Conservation (phyloP, 2,888 invertebrate genomes). For the Lordiphosa andalusiaca region DNA sequence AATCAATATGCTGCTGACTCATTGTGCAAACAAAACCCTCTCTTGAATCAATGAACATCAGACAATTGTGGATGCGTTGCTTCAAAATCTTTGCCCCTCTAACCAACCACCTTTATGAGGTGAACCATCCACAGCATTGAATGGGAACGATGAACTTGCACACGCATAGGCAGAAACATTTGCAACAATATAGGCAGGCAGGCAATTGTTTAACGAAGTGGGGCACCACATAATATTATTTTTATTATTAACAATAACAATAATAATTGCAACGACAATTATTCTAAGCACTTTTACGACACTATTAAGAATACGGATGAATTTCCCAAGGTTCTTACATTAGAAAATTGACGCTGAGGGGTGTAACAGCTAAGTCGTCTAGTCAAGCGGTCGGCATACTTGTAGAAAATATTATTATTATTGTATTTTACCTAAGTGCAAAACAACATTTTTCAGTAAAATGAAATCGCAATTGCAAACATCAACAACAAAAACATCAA, state of each 20-base stretch:
- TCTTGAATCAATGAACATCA: too few relatives aligned
- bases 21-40: neutral
- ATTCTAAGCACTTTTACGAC: slow-evolving; percentile 60
- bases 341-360: too few relatives aligned
- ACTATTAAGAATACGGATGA: slow-evolving; percentile 41
- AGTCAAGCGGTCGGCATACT: slow-evolving; percentile 7
- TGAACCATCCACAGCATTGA: slow-evolving; percentile 57
- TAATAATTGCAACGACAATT: slow-evolving; percentile 55
- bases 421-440: slow-evolving; percentile 25
- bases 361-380: neutral
- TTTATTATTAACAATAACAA: slow-evolving; percentile 26
- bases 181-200: slow-evolving; percentile 35
- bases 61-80: too few relatives aligned
- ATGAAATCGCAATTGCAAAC: neutral
- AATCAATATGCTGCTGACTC: neutral
- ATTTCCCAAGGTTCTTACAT: neutral
- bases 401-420: slow-evolving; percentile 12
- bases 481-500: slow-evolving; percentile 3
- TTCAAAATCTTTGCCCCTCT: neutral
- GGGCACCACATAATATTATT: slow-evolving; percentile 16
- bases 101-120: slow-evolving; percentile 2
- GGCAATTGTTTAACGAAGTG: slow-evolving; percentile 56
- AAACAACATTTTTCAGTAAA: slow-evolving; percentile 7
- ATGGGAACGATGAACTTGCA: slow-evolving; percentile 78
- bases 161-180: slow-evolving; percentile 18